Evolutionary conservation across 2,888 invertebrate species (phyloP).

Genomic region (Apotomis betuletana): DNA sequence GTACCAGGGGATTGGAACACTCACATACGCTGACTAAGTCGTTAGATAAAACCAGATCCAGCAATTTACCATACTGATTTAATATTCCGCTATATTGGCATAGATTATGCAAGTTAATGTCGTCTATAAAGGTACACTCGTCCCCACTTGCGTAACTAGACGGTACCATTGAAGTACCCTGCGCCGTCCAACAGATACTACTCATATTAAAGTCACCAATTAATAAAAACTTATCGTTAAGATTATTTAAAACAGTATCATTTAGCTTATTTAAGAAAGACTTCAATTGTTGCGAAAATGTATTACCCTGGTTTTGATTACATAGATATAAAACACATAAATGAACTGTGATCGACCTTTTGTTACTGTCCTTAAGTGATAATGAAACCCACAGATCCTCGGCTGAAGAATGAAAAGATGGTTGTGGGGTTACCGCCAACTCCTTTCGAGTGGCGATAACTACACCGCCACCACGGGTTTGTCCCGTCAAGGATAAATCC

Average conservation of each 20-base stretch:
- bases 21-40: background rate
- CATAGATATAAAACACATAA: background rate
- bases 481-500: too few relatives aligned
- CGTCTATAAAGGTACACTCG: constrained; percentile 9
- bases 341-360: too few relatives aligned
- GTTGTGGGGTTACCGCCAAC: too few relatives aligned
- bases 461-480: too few relatives aligned
- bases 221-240: constrained; percentile 3
- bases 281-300: too few relatives aligned
- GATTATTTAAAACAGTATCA: background rate
- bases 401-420: too few relatives aligned
- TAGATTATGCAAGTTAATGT: background rate
- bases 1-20: constrained; percentile 18
- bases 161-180: background rate
- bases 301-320: too few relatives aligned
- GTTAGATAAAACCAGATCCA: constrained; percentile 40
- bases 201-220: background rate
- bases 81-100: constrained; percentile 16
- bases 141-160: constrained; percentile 1
- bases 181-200: background rate
- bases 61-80: constrained; percentile 19
- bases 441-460: too few relatives aligned
- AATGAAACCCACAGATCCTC: too few relatives aligned
- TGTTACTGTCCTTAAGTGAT: too few relatives aligned
- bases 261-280: background rate